Base-by-base conservation (phyloP, 2,797 vertebrate genomes). In the Gymnoscopelus braueri region DNA sequence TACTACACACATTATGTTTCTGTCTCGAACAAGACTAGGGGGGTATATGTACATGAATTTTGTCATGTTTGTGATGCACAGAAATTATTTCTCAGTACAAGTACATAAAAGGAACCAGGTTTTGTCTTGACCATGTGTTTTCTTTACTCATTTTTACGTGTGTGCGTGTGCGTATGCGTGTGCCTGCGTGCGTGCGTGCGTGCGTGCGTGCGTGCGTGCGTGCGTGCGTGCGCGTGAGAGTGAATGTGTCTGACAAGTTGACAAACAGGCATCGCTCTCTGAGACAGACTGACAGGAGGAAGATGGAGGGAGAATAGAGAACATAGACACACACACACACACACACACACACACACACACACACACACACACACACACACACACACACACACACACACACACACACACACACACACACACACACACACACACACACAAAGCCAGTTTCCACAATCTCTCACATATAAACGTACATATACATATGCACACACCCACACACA, bases 251-350 rank as follows among this genome's bases (percentile, higher is more conserved):
- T 77, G 80, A 79, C 78, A 80, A 3, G 79, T 75, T 88, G 80
- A 80, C 76, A 88, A 86, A 76, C 71, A 84, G 65, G 75, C 71
- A 65, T 79, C 65, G 55, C 69, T 79, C 23, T 69, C 67, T 67
- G 60, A 83, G 78, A 67, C 61, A 75, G 72, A 87, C 71, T 86
- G 82, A 82, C 81, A 83, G 57, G 10, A 63, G 61, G 70, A 32
- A 32, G 32, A 75, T 70, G 50, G 32, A 72, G 60, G 61, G 24
- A 69, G 70, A 69, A 84, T 52, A 64, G 26, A 71, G 32, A 81
- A 60, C 50, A 51, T 59, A 67, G 29, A 44, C 24, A 54, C 51
- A 49, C 63, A 65, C 48, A 49, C 12, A 23, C 23, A 58, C 48
- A 39, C 51, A 63, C 57, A 35, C 62, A 53, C 62, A 63, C 62